Evolutionary conservation across 2,797 vertebrate genomes (phyloP).

Genomic region (Acrocephalus scirpaceus): DNA sequence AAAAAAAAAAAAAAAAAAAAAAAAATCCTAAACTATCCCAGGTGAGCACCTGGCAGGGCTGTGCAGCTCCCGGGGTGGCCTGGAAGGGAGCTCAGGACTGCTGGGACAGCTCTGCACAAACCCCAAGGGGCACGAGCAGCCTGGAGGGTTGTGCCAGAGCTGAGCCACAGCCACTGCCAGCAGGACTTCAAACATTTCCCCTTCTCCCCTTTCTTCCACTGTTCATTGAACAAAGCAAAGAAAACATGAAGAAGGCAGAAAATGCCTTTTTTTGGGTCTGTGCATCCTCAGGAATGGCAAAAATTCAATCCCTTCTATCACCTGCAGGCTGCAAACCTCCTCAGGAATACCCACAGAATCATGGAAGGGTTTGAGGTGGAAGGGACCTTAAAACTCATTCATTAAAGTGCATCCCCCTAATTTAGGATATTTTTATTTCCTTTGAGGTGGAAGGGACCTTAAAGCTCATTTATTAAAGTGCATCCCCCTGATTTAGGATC

Average conservation of each 20-base stretch:
- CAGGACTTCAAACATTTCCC: not conserved
- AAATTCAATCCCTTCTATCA: not conserved
- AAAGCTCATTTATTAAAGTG: accelerated
- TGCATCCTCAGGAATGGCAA: not conserved
- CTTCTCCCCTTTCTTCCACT: not conserved
- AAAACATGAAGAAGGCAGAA: not conserved
- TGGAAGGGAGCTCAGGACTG: not conserved
- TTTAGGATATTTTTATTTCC: not conserved
- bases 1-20: no score
- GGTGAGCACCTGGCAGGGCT: not conserved
- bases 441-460: not conserved
- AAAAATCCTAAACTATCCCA: no score
- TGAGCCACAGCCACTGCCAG: not conserved
- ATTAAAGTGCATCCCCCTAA: no score
- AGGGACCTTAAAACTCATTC: not conserved
- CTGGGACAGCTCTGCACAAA: not conserved
- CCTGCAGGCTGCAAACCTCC: not conserved
- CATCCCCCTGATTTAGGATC: not conserved
- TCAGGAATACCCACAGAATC: not conserved
- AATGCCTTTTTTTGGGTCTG: not conserved
- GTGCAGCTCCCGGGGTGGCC: not conserved
- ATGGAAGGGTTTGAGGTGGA: not conserved
- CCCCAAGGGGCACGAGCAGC: accelerated
- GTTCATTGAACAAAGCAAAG: not conserved
- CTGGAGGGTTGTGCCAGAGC: not conserved